A percentile compares a stretch with the other conserved stretches of the same genome.
Conservation (phyloP, 2,113 vertebrate genomes). For the Ptilonorhynchus violaceus region DNA sequence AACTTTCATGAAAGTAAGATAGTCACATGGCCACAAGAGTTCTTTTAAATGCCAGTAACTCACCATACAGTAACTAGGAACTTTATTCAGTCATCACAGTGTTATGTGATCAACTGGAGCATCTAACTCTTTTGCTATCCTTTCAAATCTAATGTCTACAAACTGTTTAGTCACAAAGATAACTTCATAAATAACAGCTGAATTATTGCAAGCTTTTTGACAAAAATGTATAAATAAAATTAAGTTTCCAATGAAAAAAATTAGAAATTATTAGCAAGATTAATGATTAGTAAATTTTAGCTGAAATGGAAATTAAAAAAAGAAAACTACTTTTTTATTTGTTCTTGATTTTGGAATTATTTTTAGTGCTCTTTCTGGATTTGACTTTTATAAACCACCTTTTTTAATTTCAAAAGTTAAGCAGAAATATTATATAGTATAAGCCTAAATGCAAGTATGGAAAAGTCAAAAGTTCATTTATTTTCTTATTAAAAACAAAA, state of each 20-base stretch:
- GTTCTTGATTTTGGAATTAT: not conserved
- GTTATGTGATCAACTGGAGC: not conserved
- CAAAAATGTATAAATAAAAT: not conserved
- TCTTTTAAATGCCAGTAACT: not conserved
- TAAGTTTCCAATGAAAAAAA: not conserved
- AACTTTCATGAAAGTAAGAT: not conserved
- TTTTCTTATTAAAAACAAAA: not conserved
- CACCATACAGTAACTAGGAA: not conserved
- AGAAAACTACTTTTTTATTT: not conserved
- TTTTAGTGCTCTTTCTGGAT: not conserved
- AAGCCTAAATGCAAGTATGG: not conserved
- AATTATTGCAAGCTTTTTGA: not conserved
- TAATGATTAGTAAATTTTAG: not conserved
- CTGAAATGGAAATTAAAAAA: not conserved
- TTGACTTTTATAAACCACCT: not conserved
- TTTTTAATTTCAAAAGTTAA: not conserved
- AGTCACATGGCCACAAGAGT: not conserved
- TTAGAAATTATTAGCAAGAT: not conserved
- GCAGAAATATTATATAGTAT: not conserved
- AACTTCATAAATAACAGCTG: not conserved
- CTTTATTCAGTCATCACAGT: not conserved
- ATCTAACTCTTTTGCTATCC: not conserved
- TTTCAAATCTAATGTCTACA: not conserved
- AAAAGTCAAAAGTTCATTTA: not conserved
- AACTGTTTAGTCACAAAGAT: not conserved